phyloP scores from a whole-genome alignment of 1,140 invertebrate species.

The Acromyrmex heyeri region DNA sequence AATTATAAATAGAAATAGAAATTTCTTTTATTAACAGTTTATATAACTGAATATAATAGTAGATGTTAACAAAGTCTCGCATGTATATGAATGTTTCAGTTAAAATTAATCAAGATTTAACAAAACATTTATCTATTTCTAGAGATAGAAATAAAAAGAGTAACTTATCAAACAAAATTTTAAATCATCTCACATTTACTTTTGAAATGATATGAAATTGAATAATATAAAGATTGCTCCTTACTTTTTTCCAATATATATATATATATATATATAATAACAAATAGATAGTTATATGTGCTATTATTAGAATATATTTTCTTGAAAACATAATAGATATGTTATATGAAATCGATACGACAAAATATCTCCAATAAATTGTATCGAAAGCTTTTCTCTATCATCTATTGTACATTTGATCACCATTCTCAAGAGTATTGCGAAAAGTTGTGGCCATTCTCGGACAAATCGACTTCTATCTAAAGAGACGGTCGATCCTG shows the following conservation, averaged over 20 bases:
- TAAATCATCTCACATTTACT: not conserved
- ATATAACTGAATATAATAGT: not conserved
- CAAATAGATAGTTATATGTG: not conserved
- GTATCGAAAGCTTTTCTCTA: conserved; percentile 43
- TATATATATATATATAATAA: not conserved
- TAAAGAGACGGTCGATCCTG: conserved; percentile 53
- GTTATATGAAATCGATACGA: conserved; percentile 1
- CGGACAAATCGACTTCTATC: conserved; percentile 74
- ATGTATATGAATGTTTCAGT: not conserved
- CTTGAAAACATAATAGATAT: conserved; percentile 13
- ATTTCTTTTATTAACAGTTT: not conserved
- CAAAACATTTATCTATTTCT: not conserved
- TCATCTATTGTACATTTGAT: conserved; percentile 63
- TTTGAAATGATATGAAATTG: not conserved
- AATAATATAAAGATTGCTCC: not conserved
- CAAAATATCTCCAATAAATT: conserved; percentile 68
- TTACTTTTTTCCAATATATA: not conserved
- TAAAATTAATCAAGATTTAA: not conserved
- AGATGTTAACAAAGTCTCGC: not conserved
- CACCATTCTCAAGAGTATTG: conserved; percentile 71
- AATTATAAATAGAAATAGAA: not conserved
- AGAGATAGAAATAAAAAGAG: not conserved
- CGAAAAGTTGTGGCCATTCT: conserved; percentile 75
- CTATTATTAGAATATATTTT: not conserved
- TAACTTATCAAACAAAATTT: not conserved